These are phyloP conservation scores for Dorcus parallelipipedus DNA, from an alignment of 2,888 invertebrate species.

Conservation along the genomic window DNA sequence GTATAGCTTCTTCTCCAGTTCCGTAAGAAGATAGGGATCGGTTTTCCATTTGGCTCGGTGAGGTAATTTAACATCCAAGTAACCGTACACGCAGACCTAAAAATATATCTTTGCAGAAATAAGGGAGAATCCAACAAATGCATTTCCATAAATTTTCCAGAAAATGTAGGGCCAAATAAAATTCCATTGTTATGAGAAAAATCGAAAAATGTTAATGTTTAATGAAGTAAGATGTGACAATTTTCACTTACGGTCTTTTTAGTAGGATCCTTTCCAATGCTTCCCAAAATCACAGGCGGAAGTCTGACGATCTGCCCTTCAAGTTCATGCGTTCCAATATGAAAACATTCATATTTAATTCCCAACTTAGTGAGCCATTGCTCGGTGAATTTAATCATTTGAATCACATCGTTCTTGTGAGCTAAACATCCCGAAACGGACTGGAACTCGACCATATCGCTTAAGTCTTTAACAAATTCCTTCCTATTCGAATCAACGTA, in stretches of 20 bases:
- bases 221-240: too few species aligned
- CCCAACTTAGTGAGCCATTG: slow-evolving; percentile 44
- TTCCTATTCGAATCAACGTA: slow-evolving; percentile 43
- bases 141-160: neutral
- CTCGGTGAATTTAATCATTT: slow-evolving; percentile 43
- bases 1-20: slow-evolving; percentile 39
- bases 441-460: slow-evolving; percentile 41
- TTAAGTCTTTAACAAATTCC: slow-evolving; percentile 39
- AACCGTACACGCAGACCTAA: slow-evolving; percentile 44
- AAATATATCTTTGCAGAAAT: neutral
- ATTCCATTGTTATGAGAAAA: too few species aligned
- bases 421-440: slow-evolving; percentile 42
- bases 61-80: slow-evolving; percentile 47
- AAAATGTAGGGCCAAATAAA: neutral
- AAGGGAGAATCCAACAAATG: neutral
- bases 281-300: slow-evolving; percentile 46
- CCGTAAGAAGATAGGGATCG: slow-evolving; percentile 46
- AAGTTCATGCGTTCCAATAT: slow-evolving; percentile 41
- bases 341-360: slow-evolving; percentile 45
- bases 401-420: slow-evolving; percentile 36
- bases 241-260: slow-evolving; percentile 43
- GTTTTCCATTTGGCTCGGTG: slow-evolving; percentile 40
- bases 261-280: slow-evolving; percentile 33
- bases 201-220: too few species aligned
- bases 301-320: slow-evolving; percentile 40